Evolutionary conservation across 2,888 invertebrate genomes (phyloP), one percentile per base, ranked within the genome.

Genomic region (Sarcophaga variegata): DNA sequence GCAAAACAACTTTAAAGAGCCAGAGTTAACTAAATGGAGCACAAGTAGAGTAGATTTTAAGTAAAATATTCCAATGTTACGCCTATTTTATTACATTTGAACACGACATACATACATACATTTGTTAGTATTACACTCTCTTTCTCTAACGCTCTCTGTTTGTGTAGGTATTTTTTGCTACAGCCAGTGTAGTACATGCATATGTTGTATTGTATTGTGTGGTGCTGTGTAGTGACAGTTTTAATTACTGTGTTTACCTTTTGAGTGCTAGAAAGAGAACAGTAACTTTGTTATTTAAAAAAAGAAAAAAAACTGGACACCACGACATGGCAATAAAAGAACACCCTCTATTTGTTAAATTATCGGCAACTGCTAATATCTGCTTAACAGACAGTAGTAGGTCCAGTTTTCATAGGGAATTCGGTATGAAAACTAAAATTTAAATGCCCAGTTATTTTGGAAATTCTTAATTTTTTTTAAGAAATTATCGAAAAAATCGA

Each of bases 221-320:
- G 37, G 37, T 37, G 37, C 37, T 88, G 89, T 91, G 91, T 89
- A 91, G 91, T 92, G 91, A 91, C 91, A 91, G 90, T 92, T 92
- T 92, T 91, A 89, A 92, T 91, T 91, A 90, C 88, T 89, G 80
- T 86, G 84, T 86, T 81, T 86, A 83, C 81, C 86, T 82, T 87
- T 81, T 12, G 90, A 82, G 80, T 84, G 83, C 81, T 83, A 87
- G 72, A 87, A 87, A 88, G 88, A 86, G 83, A 84, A 72, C 83
- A 77, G 66, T 62, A 83, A 81, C 54, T 78, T 17, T 20, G n/a
- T 76, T 70, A 17, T 66, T 63, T 54, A 14, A 37, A 47, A 80
- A 84, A 70, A 70, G 62, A 59, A 47, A 69, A 78, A 37, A 37
- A 6, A 8, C 8, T 8, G 10, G 2, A 37, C 37, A 37, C 37